Conservation (phyloP, 2,797 vertebrate species). For the Synaphobranchus kaupii region DNA sequence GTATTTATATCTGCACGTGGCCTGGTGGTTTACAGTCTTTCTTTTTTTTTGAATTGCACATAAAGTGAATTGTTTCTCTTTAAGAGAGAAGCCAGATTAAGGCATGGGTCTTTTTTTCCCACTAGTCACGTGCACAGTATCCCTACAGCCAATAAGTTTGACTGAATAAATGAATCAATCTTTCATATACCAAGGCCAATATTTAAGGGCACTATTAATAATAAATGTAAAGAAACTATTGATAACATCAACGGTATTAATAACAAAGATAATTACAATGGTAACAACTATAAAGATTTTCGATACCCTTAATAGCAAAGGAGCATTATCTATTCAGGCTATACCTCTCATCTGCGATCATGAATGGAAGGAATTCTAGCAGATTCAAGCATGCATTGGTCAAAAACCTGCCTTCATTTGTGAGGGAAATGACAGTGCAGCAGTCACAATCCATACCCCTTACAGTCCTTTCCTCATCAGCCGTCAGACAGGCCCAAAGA, state of each 20-base stretch:
- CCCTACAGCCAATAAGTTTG: slow-evolving; percentile 26
- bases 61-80: too few relatives aligned
- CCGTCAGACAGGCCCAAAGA: slow-evolving; percentile 28
- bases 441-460: slow-evolving; percentile 20
- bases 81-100: neutral
- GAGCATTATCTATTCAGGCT: slow-evolving; percentile 10
- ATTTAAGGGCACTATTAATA: slow-evolving; percentile 36
- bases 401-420: too few relatives aligned
- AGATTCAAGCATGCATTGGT: neutral
- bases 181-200: slow-evolving; percentile 28
- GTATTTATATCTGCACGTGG: neutral
- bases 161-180: slow-evolving; percentile 28
- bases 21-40: neutral
- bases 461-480: slow-evolving; percentile 33
- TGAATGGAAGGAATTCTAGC: neutral
- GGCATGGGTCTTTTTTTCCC: neutral
- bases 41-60: neutral
- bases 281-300: slow-evolving; percentile 16
- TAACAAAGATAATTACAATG: neutral
- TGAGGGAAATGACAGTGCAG: neutral
- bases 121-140: slow-evolving; percentile 19
- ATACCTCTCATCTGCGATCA: neutral
- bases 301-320: slow-evolving; percentile 6
- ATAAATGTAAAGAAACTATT: slow-evolving; percentile 35
- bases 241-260: slow-evolving; percentile 5